Percentiles rank a stretch among this genome's conserved stretches.
These are phyloP conservation scores for Mustela nigripes DNA, from an alignment of 2,113 vertebrate genomes.

Conservation along the genomic window DNA sequence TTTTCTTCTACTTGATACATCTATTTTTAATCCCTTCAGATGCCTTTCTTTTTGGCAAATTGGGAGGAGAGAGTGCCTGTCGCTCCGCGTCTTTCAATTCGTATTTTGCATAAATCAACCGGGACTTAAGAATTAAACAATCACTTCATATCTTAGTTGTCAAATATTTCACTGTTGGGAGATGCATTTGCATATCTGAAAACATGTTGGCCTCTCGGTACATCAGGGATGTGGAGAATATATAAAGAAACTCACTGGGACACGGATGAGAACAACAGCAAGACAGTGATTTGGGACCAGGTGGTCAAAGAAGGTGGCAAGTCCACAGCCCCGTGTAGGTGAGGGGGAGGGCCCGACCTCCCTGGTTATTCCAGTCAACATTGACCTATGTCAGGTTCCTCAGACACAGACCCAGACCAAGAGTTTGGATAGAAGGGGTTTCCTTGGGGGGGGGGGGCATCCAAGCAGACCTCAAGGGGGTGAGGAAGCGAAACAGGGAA, in stretches of 20 bases:
- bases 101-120: conserved; percentile 64
- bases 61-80: conserved; percentile 64
- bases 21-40: conserved; percentile 70
- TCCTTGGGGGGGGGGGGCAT: background rate
- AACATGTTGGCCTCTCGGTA: background rate
- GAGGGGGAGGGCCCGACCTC: background rate
- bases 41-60: conserved; percentile 65
- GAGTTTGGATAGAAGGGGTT: background rate
- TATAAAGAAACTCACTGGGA: background rate
- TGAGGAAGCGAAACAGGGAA: background rate
- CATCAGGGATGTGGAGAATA: background rate
- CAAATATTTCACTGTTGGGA: conserved; percentile 60
- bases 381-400: background rate
- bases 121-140: conserved; percentile 75
- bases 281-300: background rate
- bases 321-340: background rate
- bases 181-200: conserved; percentile 36
- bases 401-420: background rate
- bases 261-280: background rate
- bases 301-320: background rate
- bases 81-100: conserved; percentile 33
- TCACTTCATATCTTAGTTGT: conserved; percentile 67
- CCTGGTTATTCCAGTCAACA: background rate
- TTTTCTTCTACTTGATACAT: conserved; percentile 75
- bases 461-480: background rate